These are phyloP conservation scores for Apis cerana DNA, from an alignment of 1,140 invertebrate species.

Conservation along the genomic window DNA sequence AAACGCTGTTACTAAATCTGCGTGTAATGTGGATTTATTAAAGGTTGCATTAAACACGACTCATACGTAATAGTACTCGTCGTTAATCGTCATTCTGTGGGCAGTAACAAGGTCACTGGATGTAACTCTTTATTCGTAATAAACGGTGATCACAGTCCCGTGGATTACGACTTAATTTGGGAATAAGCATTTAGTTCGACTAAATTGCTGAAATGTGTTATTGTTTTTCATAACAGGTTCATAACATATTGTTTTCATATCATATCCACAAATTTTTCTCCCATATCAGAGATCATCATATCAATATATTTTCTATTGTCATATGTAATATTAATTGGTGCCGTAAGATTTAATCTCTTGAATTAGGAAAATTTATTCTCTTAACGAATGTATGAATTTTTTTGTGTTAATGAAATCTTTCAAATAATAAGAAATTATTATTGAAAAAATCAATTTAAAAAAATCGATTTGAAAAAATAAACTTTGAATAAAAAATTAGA, in stretches of 20 bases:
- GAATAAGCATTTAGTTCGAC: slow-evolving; percentile 38
- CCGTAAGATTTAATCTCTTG: neutral
- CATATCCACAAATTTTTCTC: neutral
- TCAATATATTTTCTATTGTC: neutral
- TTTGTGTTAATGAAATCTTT: neutral
- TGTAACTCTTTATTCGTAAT: slow-evolving; percentile 69
- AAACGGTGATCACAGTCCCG: slow-evolving; percentile 54
- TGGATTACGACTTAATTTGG: slow-evolving; percentile 62
- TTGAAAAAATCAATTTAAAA: neutral
- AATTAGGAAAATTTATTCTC: neutral
- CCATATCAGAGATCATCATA: no score
- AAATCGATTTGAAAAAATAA: neutral
- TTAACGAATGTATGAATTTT: neutral
- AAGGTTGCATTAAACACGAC: slow-evolving; percentile 56
- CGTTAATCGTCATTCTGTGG: slow-evolving; percentile 64
- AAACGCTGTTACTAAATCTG: slow-evolving; percentile 41
- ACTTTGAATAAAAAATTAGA: neutral
- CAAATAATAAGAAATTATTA: neutral
- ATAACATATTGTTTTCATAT: no score
- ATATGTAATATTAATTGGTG: neutral
- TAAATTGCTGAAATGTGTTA: neutral
- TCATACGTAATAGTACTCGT: slow-evolving; percentile 58
- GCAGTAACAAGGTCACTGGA: slow-evolving; percentile 68
- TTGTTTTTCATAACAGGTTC: neutral
- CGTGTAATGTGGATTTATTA: slow-evolving; percentile 47